Evolutionary conservation across 2,888 invertebrate species (phyloP).

Genomic region (Baccha elongata): DNA sequence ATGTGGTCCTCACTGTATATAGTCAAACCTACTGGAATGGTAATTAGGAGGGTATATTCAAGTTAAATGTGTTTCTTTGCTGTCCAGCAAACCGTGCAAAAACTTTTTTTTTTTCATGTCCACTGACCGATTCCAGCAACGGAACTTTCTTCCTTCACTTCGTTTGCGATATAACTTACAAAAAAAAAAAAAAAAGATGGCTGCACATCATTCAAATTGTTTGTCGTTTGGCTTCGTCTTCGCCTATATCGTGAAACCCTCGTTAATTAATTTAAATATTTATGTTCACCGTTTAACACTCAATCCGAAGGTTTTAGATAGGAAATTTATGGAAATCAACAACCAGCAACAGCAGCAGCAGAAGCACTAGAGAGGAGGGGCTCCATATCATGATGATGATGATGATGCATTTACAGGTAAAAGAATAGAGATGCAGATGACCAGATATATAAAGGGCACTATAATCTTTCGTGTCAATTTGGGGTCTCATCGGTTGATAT

Average conservation of each 20-base stretch:
- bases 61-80: slow-evolving; percentile 49
- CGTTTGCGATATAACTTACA: not conserved
- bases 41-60: slow-evolving; percentile 66
- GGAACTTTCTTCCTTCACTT: slow-evolving; percentile 45
- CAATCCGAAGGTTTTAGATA: slow-evolving; percentile 61
- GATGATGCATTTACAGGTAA: slow-evolving; percentile 54
- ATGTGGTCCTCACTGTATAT: slow-evolving; percentile 17
- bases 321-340: slow-evolving; percentile 72
- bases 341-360: slow-evolving; percentile 44
- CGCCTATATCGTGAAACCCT: slow-evolving; percentile 46
- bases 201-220: slow-evolving; percentile 56
- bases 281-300: slow-evolving; percentile 73
- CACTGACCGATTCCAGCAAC: slow-evolving; percentile 39
- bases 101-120: slow-evolving; percentile 1
- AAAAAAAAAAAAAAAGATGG: slow-evolving; percentile 31
- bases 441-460: slow-evolving; percentile 60
- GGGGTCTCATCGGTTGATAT: slow-evolving; percentile 48
- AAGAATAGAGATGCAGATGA: slow-evolving; percentile 53
- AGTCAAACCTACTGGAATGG: slow-evolving; percentile 42
- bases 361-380: slow-evolving; percentile 65
- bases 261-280: slow-evolving; percentile 73
- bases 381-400: slow-evolving; percentile 23
- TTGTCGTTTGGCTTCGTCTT: not conserved
- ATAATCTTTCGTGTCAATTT: slow-evolving; percentile 66
- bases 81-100: slow-evolving; percentile 52